phyloP scores from a whole-genome alignment of 1,140 invertebrate genomes.

The Diplogasteroides magnus region DNA sequence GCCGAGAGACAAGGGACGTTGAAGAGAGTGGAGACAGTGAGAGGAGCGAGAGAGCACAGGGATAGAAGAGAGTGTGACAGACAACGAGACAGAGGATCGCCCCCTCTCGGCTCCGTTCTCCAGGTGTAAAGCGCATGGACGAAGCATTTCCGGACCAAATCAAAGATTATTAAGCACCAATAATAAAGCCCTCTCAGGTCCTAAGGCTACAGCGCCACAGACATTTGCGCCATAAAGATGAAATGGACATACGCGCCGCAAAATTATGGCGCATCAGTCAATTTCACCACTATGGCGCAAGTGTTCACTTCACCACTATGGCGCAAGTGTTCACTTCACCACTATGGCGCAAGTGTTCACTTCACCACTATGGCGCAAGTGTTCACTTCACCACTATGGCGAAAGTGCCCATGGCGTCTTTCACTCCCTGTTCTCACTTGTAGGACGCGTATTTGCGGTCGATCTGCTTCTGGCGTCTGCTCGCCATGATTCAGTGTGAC shows the following conservation, averaged over 20 bases:
- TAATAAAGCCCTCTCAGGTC: too few relatives aligned
- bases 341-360: background rate
- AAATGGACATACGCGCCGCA: background rate
- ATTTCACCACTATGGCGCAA: background rate
- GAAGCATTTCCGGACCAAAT: too few relatives aligned
- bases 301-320: background rate
- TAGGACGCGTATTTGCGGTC: constrained; percentile 32
- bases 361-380: background rate
- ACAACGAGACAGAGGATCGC: too few relatives aligned
- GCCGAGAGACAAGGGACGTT: too few relatives aligned
- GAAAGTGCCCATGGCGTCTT: background rate
- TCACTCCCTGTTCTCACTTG: constrained; percentile 4
- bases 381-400: background rate
- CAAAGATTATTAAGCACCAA: too few relatives aligned
- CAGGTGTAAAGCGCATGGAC: too few relatives aligned
- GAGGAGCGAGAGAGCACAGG: too few relatives aligned
- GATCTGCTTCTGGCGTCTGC: constrained; percentile 29
- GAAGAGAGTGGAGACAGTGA: too few relatives aligned
- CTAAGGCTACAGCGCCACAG: too few relatives aligned
- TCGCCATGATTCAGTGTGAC: constrained; percentile 31
- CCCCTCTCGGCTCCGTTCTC: too few relatives aligned
- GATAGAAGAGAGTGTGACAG: too few relatives aligned
- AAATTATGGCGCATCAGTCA: background rate
- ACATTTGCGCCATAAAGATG: too few relatives aligned
- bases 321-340: background rate